Base-by-base conservation (phyloP, 1,140 invertebrate species). In the Zaprionus inermis region DNA sequence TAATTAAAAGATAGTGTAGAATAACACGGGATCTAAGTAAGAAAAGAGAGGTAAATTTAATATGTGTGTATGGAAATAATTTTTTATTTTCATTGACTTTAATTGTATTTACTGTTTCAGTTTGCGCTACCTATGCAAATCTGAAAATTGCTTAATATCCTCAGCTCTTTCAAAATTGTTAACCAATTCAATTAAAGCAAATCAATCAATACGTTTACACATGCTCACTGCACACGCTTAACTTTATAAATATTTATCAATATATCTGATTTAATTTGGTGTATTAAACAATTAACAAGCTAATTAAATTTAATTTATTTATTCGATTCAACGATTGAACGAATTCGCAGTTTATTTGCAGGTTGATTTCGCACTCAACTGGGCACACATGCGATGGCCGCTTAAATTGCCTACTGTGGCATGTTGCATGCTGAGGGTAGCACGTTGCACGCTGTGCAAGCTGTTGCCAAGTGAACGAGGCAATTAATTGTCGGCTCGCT, bases 401-500 rank as follows among this genome's bases (percentile, higher is more conserved):
- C 14, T 14, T 20, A 5, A 20, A 24, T 32, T 7, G 18, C 34
- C 32, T 41, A 16, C 38, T 64, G 49, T 49, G 60, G 20, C 24
- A 12, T 61, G 32, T 34, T 20, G 10, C 14, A 16, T 41, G 49
- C 34, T 28, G 30, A 14, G 12, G 9, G 30, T 28, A n/a, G 51
- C 49, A 18, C 14, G 32, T 28, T 44, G 51, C 51, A 20, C 24
- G 28, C 14, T 51, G 41, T 57, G 38, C 46, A 60, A 77, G 59
- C 74, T 74, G 69, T 69, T 69, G 65, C 36, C 72, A 52, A 41
- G 71, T 78, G n/a, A 34, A 14, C 38, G 11, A 30, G 30, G 56
- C 67, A 70, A 74, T 74, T 74, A 83, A 84, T 83, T 66, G 46
- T 63, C 56, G 69, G 9, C 30, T 36, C 41, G 16, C 49, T 74